phyloP scores from a whole-genome alignment of 35 echinoderm and acorn worm species.

The Diadema setosum region DNA sequence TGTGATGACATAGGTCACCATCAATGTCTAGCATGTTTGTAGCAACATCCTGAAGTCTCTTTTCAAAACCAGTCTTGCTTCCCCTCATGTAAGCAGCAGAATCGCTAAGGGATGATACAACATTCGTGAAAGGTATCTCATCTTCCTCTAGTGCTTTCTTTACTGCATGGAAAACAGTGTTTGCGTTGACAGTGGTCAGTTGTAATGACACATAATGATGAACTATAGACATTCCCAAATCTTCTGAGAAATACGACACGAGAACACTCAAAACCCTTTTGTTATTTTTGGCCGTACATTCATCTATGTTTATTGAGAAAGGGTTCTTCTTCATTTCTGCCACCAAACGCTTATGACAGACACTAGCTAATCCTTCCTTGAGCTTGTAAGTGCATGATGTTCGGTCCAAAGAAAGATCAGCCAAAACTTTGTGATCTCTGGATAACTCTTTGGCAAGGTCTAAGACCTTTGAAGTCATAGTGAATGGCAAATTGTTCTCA shows the following conservation, averaged over 20 bases:
- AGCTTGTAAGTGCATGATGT: slow-evolving; percentile 45
- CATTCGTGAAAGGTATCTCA: slow-evolving; percentile 4
- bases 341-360: slow-evolving; percentile 36
- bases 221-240: slow-evolving; percentile 5
- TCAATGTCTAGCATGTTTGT: slow-evolving; percentile 49
- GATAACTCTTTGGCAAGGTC: slow-evolving; percentile 45
- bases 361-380: slow-evolving; percentile 25
- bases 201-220: not conserved
- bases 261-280: slow-evolving; percentile 55
- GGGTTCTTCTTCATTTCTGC: slow-evolving; percentile 29
- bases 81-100: slow-evolving; percentile 34
- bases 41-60: not conserved
- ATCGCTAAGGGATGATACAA: slow-evolving; percentile 22
- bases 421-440: slow-evolving; percentile 27
- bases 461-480: slow-evolving; percentile 1
- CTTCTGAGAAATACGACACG: slow-evolving; percentile 30
- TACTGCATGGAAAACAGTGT: slow-evolving; percentile 8
- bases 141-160: not conserved
- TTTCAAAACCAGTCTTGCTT: slow-evolving; percentile 37
- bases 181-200: not conserved
- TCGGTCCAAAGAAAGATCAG: slow-evolving; percentile 1
- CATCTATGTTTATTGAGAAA: slow-evolving; percentile 30
- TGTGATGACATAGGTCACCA: slow-evolving; percentile 50
- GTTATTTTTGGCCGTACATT: slow-evolving; percentile 47
- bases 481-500: slow-evolving; percentile 52